Evolutionary conservation across 2,113 vertebrate genomes (phyloP), one percentile per base, ranked within the genome.

Genomic region (Muntiacus muntjak): DNA sequence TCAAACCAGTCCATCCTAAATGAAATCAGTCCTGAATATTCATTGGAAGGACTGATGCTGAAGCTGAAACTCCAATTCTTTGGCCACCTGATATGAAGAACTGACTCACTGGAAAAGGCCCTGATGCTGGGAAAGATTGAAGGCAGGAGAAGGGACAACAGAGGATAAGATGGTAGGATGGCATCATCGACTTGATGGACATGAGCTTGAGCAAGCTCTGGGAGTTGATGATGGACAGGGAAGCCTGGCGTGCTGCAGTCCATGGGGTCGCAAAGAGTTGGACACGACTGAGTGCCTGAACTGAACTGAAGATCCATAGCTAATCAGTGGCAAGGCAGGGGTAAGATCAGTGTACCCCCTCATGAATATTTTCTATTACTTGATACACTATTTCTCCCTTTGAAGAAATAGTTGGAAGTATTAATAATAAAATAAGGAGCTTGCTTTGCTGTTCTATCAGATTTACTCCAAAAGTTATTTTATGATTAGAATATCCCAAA

Each of bases 391-490:
- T 57, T 81, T 91, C 17, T 3, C 17, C 28, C 67, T 82, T 94
- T 43, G 19, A 81, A 89, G 15, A 25, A 81, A 58, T 52, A 96
- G 26, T 60, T 83, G 12, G 28, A 90, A 67, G 33, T 21, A 67
- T 67, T 67, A 93, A 87, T 78, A 96, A 82, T 76, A 47, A 36
- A 79, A 54, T 40, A 87, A 87, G 30, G 33, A 92, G 26, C 21
- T 90, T 81, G 45, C 36, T 67, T 86, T 82, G 50, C 11, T 36
- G 16, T 76, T 62, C 40, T 89, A 40, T 62, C 58, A 85, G 15
- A 94, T 96, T 94, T 92, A 87, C 17, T 78, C 55, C 55, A 58
- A 92, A 92, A 89, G n/a, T 87, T 50, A 25, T 84, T 50, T 60
- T 40, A 67, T 74, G 67, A 26, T 52, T 95, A 60, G 58, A 82